phyloP scores from a whole-genome alignment of 2,888 invertebrate genomes.

The Melieria omissa region DNA sequence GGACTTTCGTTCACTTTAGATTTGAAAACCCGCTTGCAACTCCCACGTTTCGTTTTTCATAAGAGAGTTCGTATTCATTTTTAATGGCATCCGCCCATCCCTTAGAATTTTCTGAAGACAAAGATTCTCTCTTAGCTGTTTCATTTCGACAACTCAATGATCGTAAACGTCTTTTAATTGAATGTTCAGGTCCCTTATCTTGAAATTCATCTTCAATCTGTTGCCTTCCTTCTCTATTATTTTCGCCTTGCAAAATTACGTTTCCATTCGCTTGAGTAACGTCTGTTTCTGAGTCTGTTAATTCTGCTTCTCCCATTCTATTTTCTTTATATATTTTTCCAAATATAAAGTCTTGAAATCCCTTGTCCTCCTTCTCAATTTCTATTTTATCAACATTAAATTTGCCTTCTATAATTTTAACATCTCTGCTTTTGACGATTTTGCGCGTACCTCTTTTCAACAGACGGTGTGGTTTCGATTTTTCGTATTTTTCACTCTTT shows the following conservation, averaged over 20 bases:
- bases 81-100: conserved; percentile 43
- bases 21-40: conserved; percentile 28
- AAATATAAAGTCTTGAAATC: no score
- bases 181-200: no score
- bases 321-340: no score
- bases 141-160: no score
- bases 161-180: no score
- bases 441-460: conserved; percentile 23
- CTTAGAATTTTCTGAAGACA: background rate
- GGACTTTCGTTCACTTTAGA: conserved; percentile 26
- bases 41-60: conserved; percentile 44
- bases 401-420: conserved; percentile 21
- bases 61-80: conserved; percentile 18
- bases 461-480: conserved; percentile 34
- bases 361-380: background rate
- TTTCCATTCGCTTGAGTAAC: no score
- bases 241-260: no score
- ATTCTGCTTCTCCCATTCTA: conserved; percentile 3
- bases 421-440: background rate
- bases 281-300: background rate
- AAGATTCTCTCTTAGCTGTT: no score
- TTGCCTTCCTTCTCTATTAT: no score
- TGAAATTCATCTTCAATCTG: no score
- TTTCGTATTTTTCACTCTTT: conserved; percentile 24
- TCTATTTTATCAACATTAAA: background rate